Percentiles rank a stretch among this genome's conserved stretches.
phyloP scores from a whole-genome alignment of 1,140 invertebrate genomes.

The Drepana arcuata region DNA sequence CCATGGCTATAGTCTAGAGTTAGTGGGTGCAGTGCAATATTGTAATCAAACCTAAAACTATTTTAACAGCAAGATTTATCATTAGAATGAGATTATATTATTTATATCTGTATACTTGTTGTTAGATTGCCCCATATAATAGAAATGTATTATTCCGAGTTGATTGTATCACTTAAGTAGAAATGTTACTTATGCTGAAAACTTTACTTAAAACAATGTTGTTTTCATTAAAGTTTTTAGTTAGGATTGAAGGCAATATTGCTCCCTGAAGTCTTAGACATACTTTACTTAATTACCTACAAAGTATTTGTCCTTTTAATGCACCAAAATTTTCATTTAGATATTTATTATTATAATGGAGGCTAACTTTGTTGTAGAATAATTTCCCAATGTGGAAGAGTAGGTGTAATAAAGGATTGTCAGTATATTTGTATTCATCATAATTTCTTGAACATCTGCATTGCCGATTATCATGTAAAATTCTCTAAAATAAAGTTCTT shows the following conservation, averaged over 20 bases:
- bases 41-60: conserved; percentile 22
- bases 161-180: no score
- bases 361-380: conserved; percentile 58
- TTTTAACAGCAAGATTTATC: no score
- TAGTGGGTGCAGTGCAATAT: conserved; percentile 54
- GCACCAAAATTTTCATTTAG: conserved; percentile 49
- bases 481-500: conserved; percentile 70
- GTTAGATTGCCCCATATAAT: no score
- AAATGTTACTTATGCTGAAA: no score
- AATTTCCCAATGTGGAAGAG: conserved; percentile 59
- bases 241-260: no score
- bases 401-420: conserved; percentile 65
- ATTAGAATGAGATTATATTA: no score
- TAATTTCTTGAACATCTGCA: conserved; percentile 68
- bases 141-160: no score
- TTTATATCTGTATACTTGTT: no score
- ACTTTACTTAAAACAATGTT: no score
- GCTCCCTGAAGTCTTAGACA: no score
- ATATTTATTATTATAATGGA: conserved; percentile 48
- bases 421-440: conserved; percentile 66
- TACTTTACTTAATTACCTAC: conserved; percentile 25
- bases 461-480: conserved; percentile 70
- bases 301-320: conserved; percentile 44
- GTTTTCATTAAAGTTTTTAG: no score
- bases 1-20: conserved; percentile 24